A percentile compares a stretch with the other conserved stretches of the same genome.
Evolutionary conservation across 2,888 invertebrate species (phyloP).

Genomic region (Neoscelio sp.): DNA sequence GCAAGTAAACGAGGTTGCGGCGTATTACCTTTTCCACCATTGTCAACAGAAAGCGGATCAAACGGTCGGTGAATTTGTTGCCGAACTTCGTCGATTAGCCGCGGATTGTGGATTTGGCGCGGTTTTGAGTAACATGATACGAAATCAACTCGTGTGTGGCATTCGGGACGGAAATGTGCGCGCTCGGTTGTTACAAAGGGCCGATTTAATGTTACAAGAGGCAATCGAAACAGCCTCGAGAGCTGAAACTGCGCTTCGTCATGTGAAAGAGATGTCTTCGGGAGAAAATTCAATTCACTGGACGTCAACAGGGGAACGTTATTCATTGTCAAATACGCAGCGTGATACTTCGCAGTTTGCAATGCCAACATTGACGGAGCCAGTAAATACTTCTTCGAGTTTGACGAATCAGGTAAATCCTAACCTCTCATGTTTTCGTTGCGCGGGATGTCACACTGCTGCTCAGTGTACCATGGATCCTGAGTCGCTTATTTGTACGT

Average conservation of each 20-base stretch:
- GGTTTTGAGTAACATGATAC: constrained; percentile 21
- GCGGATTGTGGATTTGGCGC: constrained; percentile 29
- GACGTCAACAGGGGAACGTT: background rate
- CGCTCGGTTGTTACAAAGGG: constrained; percentile 1
- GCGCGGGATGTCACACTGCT: constrained; percentile 18
- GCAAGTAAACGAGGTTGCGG: constrained; percentile 32
- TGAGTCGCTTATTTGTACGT: constrained; percentile 16
- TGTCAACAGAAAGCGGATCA: constrained; percentile 27
- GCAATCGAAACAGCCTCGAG: constrained; percentile 23
- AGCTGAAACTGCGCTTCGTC: constrained; percentile 16
- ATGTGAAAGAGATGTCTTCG: constrained; percentile 18
- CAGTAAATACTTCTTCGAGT: too few relatives aligned
- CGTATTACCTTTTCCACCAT: constrained; percentile 27
- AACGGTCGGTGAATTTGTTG: constrained; percentile 20
- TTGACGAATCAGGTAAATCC: too few relatives aligned
- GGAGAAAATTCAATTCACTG: background rate
- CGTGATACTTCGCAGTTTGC: too few relatives aligned
- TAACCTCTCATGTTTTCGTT: constrained; percentile 33
- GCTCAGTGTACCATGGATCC: constrained; percentile 25
- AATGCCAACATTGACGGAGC: too few relatives aligned
- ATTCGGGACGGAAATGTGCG: constrained; percentile 26
- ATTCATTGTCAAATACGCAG: too few relatives aligned
- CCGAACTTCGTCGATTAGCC: constrained; percentile 15
- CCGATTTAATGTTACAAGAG: background rate
- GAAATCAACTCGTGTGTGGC: constrained; percentile 39